Evolutionary conservation across 2,113 vertebrate species (phyloP).

Genomic region (Cyanoderma ruficeps): DNA sequence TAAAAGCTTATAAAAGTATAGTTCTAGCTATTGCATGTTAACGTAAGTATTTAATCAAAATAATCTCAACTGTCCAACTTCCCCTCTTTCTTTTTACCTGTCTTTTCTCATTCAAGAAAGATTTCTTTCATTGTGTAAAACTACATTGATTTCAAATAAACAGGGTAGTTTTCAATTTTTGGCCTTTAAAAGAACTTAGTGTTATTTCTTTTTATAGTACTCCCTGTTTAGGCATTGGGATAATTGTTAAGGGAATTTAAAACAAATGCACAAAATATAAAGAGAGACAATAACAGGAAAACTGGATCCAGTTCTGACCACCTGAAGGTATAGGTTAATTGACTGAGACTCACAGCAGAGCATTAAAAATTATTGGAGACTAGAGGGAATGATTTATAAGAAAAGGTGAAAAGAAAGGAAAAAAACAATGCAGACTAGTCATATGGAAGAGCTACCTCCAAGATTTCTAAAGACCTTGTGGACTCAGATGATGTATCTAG

Average conservation of each 20-base stretch:
- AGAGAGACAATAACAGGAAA: neutral
- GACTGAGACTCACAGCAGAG: neutral
- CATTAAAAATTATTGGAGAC: neutral
- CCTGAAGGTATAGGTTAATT: slow-evolving; percentile 6
- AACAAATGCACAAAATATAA: neutral
- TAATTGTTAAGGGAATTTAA: neutral
- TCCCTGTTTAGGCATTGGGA: neutral
- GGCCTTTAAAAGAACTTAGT: neutral
- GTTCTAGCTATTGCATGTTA: neutral
- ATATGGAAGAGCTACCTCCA: neutral
- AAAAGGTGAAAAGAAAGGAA: neutral
- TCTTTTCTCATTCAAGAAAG: slow-evolving; percentile 48
- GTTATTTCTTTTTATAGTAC: neutral
- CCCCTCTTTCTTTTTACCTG: neutral
- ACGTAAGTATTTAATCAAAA: slow-evolving; percentile 7
- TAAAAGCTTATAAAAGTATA: neutral
- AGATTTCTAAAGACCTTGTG: neutral
- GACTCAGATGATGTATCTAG: neutral
- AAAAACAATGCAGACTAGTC: neutral
- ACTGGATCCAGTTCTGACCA: neutral
- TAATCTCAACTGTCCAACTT: neutral
- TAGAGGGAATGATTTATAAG: neutral
- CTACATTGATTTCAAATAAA: neutral
- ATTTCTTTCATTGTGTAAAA: slow-evolving; percentile 45
- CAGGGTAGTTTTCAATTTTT: neutral